Evolutionary conservation across 2,113 vertebrate genomes (phyloP).

Genomic region (Etheostoma cragini): DNA sequence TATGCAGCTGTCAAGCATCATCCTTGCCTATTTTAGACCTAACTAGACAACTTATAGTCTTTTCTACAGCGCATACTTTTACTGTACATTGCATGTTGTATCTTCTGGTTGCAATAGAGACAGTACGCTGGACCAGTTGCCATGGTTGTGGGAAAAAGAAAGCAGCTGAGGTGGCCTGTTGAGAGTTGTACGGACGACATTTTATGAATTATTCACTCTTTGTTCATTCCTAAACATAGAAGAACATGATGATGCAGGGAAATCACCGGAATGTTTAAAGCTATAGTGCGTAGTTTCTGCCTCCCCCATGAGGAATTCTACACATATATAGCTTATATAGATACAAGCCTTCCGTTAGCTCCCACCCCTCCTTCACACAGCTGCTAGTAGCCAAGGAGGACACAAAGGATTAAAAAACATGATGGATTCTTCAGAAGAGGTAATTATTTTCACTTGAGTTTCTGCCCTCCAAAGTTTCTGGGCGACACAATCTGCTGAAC

Average conservation of each 20-base stretch:
- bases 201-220: slow-evolving; percentile 8
- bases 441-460: no score
- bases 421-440: no score
- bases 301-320: no score
- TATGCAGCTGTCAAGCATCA: background rate
- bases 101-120: background rate
- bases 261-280: background rate
- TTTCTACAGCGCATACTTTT: background rate
- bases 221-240: slow-evolving; percentile 5
- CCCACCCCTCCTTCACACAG: no score
- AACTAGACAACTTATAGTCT: background rate
- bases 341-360: no score
- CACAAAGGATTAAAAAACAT: no score
- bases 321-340: no score
- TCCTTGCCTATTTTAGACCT: background rate
- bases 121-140: background rate
- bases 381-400: no score
- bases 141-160: background rate
- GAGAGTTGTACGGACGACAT: background rate
- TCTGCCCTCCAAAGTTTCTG: no score
- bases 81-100: background rate
- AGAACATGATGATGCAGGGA: background rate
- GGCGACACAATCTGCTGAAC: no score
- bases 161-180: background rate
- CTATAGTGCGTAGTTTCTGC: no score